Base-by-base conservation (phyloP, 1,140 invertebrate species). In the Sycobia sp. region DNA sequence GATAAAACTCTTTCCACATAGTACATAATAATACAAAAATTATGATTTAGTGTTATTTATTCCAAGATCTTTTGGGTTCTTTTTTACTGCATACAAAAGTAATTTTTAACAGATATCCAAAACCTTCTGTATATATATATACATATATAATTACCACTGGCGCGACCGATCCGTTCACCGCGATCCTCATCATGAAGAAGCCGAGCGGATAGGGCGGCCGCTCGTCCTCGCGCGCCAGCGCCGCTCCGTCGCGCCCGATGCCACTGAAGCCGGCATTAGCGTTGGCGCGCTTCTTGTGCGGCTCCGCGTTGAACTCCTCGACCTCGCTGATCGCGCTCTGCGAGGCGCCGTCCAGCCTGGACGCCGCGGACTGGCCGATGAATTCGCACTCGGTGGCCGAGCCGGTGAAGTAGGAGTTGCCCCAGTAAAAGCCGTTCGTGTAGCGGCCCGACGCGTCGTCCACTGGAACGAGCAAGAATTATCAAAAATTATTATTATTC, bases 381-480 rank as follows among this genome's bases (percentile, higher is more conserved):
- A 89, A 86, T 47, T 84, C 77, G 73, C 91, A 93, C 29, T 91
- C 85, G 59, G 87, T 88, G 38, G 88, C 83, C 2, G 91, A 93
- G 63, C 91, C 91, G 32, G 86, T 86, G 86, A 90, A 93, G 78
- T 90, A 93, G 55, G 88, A 88, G 78, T 93, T 93, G 27, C 91
- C 91, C 87, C 90, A 92, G 76, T 90, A 90, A 82, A 90, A 92
- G 71, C 90, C 88, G 46, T 87, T 88, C 4, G 88, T 88, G 73
- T 91, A 92, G 66, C 89, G 85, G 13, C 91, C 91, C 70, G 89
- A 90, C 16, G 91, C 88, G 77, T 93, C 91, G 62, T 90, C 88
- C 85, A 90, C 91, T 92, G 81, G n/a, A n/a, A n/a, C 1, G 82
- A 84, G 61, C 11, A 32, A 4, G 11, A 32, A 32, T 32, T 32